phyloP scores from a whole-genome alignment of 2,797 vertebrate species.

The Acipenser ruthenus region DNA sequence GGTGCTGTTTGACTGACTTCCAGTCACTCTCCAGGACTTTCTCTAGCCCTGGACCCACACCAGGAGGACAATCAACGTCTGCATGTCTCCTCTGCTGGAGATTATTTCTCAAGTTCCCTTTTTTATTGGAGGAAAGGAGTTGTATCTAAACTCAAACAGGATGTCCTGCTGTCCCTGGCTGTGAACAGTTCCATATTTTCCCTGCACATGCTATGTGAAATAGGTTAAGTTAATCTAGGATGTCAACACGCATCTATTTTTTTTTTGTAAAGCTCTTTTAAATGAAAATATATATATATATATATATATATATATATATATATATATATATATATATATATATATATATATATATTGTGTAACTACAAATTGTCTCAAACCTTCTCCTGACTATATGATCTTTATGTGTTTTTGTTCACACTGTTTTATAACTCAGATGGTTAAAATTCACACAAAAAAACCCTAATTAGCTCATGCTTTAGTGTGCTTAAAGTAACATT shows the following conservation, averaged over 20 bases:
- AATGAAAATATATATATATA: too few relatives aligned
- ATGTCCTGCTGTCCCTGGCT: constrained; percentile 60
- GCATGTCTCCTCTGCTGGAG: constrained; percentile 60
- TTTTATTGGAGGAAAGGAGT: constrained; percentile 58
- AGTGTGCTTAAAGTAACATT: too few relatives aligned
- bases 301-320: too few relatives aligned
- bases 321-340: too few relatives aligned
- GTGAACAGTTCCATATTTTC: constrained; percentile 38
- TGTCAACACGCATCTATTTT: constrained; percentile 21
- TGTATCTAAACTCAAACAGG: constrained; percentile 73
- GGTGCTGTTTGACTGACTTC: constrained; percentile 50
- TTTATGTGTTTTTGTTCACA: too few relatives aligned
- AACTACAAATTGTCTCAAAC: too few relatives aligned
- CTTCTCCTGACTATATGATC: too few relatives aligned
- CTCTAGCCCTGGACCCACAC: constrained; percentile 57
- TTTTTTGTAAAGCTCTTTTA: not conserved
- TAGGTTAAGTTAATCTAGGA: constrained; percentile 59
- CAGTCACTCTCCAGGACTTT: constrained; percentile 39
- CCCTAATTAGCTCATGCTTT: too few relatives aligned
- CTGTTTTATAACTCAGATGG: too few relatives aligned
- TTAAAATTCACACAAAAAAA: too few relatives aligned
- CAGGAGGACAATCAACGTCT: constrained; percentile 74
- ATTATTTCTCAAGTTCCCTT: constrained; percentile 62
- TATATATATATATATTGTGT: too few relatives aligned
- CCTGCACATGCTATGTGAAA: constrained; percentile 21